Conservation (phyloP, 2,113 vertebrate species). For the Hemibagrus wyckioides region DNA sequence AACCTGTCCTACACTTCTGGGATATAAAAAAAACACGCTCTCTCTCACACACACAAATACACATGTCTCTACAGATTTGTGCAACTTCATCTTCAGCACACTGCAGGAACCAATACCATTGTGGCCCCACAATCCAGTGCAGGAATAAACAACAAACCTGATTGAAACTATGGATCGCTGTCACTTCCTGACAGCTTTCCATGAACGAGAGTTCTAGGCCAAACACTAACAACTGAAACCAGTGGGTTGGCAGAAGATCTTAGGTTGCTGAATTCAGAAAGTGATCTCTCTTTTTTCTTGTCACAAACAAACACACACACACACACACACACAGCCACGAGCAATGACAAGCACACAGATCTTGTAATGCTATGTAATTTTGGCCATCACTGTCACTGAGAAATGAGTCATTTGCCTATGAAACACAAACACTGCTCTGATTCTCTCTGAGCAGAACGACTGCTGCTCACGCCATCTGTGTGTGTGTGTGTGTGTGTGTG, state of each 20-base stretch:
- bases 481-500: constrained; percentile 24
- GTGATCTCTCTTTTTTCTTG: background rate
- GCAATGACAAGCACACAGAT: constrained; percentile 19
- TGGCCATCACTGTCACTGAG: constrained; percentile 35
- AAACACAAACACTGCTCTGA: constrained; percentile 31
- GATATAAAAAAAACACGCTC: background rate
- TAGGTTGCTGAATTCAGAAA: constrained; percentile 23
- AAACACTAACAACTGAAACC: constrained; percentile 2
- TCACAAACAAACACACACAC: background rate
- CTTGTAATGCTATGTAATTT: constrained; percentile 32
- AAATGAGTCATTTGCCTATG: constrained; percentile 45
- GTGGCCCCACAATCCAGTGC: constrained; percentile 3
- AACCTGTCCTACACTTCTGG: background rate
- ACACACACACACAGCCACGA: background rate
- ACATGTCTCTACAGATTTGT: background rate
- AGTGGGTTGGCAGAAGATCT: constrained; percentile 1
- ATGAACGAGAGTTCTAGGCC: background rate
- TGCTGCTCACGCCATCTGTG: constrained; percentile 41
- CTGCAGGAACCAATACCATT: background rate
- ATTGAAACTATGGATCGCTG: background rate
- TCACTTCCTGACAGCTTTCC: background rate
- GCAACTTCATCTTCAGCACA: background rate
- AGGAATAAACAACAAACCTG: constrained; percentile 1
- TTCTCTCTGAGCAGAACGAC: constrained; percentile 25
- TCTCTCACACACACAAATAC: background rate